Conservation (phyloP, 92 coral and sea anemone genomes). For the Zoanthus sociatus region DNA sequence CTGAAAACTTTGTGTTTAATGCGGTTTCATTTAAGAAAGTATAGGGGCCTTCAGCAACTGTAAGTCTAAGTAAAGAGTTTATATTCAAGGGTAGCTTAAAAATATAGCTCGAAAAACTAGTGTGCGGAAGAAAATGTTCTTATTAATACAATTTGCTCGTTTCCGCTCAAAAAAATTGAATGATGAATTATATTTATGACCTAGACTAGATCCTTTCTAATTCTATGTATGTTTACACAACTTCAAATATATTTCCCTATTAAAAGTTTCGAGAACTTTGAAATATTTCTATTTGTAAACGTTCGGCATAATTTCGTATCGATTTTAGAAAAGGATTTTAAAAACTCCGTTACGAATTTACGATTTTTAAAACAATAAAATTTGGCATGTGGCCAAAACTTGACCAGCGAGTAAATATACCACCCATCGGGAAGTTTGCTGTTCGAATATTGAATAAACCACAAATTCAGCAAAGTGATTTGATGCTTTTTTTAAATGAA, state of each 20-base stretch:
- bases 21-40: constrained; percentile 41
- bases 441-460: neutral
- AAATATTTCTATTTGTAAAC: neutral
- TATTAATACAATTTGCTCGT: constrained; percentile 44
- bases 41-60: neutral
- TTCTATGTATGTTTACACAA: neutral
- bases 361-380: neutral
- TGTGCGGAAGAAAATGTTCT: constrained; percentile 35
- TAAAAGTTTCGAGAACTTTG: neutral
- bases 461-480: neutral
- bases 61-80: neutral
- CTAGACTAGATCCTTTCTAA: neutral
- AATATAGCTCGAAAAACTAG: constrained; percentile 26
- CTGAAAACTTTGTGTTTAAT: neutral
- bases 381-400: constrained; percentile 44
- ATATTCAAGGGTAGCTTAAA: constrained; percentile 19
- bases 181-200: constrained; percentile 18
- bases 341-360: neutral
- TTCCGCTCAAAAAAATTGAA: constrained; percentile 24
- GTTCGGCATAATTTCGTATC: neutral
- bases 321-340: neutral
- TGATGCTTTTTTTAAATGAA: neutral
- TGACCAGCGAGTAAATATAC: constrained; percentile 25
- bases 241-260: neutral
- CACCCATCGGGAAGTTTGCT: constrained; percentile 7